Percentiles rank a stretch among this genome's conserved stretches.
Evolutionary conservation across 2,797 vertebrate genomes (phyloP).

Genomic region (Ara ararauna): DNA sequence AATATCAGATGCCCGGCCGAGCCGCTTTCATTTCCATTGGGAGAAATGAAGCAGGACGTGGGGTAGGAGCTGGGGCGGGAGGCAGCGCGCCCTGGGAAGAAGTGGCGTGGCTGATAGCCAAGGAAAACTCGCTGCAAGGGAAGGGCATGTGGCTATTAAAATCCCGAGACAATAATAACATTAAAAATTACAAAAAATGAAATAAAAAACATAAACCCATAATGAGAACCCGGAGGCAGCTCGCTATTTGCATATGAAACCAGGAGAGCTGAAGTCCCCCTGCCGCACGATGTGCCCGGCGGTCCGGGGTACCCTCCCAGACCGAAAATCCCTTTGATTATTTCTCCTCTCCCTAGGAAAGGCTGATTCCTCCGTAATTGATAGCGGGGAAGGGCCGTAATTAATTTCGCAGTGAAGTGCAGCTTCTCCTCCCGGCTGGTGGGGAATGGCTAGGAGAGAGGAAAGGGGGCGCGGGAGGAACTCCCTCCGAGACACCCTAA

Average conservation of each 20-base stretch:
- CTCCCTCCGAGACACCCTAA: not conserved
- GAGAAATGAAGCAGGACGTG: constrained; percentile 22
- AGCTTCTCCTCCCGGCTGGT: constrained; percentile 23
- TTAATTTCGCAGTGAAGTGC: constrained; percentile 71
- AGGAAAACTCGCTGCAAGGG: constrained; percentile 25
- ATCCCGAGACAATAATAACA: constrained; percentile 28
- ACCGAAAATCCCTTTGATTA: constrained; percentile 78
- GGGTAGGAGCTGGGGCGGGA: not conserved
- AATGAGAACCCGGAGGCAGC: constrained; percentile 52
- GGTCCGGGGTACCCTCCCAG: not conserved
- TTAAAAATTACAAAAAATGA: not conserved
- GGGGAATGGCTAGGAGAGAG: not conserved
- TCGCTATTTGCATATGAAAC: constrained; percentile 59
- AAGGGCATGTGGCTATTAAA: constrained; percentile 41
- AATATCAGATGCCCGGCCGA: constrained; percentile 16
- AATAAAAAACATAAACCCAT: not conserved
- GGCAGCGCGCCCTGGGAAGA: not conserved
- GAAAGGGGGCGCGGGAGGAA: not conserved
- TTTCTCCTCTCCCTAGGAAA: constrained; percentile 78
- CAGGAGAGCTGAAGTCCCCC: constrained; percentile 9
- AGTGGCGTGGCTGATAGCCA: not conserved
- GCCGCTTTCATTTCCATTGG: constrained; percentile 10
- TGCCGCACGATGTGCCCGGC: constrained; percentile 13
- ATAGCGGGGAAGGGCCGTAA: constrained; percentile 79
- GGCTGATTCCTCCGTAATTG: constrained; percentile 80